Conservation (phyloP, 2,888 invertebrate genomes). For the Metopia argyrocephala region DNA sequence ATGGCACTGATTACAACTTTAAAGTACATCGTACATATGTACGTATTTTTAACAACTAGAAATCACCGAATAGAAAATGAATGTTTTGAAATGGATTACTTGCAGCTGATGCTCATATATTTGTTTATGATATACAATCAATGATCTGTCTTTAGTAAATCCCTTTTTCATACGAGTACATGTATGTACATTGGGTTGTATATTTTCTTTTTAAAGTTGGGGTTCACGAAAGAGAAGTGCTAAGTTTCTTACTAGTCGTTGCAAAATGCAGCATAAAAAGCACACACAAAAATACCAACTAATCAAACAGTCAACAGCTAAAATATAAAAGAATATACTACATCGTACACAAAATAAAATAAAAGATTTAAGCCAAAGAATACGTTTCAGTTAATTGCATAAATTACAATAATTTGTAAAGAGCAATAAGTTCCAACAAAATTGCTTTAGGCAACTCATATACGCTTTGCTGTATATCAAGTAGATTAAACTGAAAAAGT, state of each 20-base stretch:
- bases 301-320: constrained; percentile 3
- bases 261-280: neutral
- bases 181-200: neutral
- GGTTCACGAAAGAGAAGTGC: neutral
- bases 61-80: neutral
- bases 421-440: constrained; percentile 67
- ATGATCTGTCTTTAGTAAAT: constrained; percentile 17
- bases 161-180: no score
- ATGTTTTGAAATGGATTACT: neutral
- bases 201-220: neutral
- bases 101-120: constrained; percentile 6
- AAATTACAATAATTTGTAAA: constrained; percentile 65
- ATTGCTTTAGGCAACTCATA: constrained; percentile 52
- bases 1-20: neutral
- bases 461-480: constrained; percentile 5
- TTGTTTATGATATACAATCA: constrained; percentile 41
- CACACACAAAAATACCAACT: neutral
- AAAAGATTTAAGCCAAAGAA: constrained; percentile 9
- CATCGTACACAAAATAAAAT: neutral
- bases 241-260: neutral
- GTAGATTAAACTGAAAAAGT: neutral
- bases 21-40: no score
- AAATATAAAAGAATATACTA: constrained; percentile 18
- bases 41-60: no score
- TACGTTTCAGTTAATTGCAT: constrained; percentile 65